These are phyloP conservation scores for Vollenhovia emeryi DNA, from an alignment of 1,140 invertebrate species.

Conservation along the genomic window DNA sequence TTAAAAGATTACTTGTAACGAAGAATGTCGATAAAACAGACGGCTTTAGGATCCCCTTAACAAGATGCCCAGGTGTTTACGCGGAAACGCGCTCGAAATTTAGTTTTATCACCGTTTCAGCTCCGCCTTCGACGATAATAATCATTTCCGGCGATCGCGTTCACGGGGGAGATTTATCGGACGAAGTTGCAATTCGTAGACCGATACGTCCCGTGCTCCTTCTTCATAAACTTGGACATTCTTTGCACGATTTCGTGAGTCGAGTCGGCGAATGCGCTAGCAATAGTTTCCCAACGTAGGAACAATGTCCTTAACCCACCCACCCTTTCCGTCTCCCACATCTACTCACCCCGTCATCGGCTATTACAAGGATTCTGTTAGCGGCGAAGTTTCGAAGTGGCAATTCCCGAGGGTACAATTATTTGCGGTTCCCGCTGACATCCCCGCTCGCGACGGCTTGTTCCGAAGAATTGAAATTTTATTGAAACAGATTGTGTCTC, in stretches of 20 bases:
- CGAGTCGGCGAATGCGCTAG: constrained; percentile 38
- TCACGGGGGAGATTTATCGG: constrained; percentile 32
- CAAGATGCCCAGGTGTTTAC: too few species aligned
- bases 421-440: constrained; percentile 68
- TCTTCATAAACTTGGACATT: constrained; percentile 53
- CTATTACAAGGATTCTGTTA: constrained; percentile 77
- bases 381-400: constrained; percentile 77
- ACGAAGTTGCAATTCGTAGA: constrained; percentile 56
- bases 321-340: neutral
- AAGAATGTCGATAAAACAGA: too few species aligned
- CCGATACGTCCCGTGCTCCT: constrained; percentile 64
- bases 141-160: constrained; percentile 27
- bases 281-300: constrained; percentile 54
- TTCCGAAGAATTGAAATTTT: constrained; percentile 55
- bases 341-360: constrained; percentile 53
- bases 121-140: constrained; percentile 15
- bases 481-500: constrained; percentile 30
- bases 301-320: constrained; percentile 60
- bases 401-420: constrained; percentile 77
- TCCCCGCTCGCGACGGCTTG: constrained; percentile 7
- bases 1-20: too few species aligned
- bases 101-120: neutral
- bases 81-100: too few species aligned
- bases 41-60: too few species aligned
- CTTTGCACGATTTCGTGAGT: constrained; percentile 66